A percentile compares a stretch with the other conserved stretches of the same genome.
These are phyloP conservation scores for Chelonus insularis DNA, from an alignment of 1,140 invertebrate genomes.

Conservation along the genomic window DNA sequence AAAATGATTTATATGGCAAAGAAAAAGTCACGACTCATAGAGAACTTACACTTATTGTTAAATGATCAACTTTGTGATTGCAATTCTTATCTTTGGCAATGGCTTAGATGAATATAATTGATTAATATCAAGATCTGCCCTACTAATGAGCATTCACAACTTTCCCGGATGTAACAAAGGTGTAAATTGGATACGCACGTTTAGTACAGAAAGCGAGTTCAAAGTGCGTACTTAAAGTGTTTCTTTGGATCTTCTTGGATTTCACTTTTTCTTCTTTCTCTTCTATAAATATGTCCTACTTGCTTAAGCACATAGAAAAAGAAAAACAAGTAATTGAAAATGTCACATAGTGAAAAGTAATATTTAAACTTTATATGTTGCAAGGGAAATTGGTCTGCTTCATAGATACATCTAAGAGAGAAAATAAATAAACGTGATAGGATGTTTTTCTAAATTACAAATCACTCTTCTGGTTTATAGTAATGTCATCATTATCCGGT, in stretches of 20 bases:
- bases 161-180: conserved; percentile 10
- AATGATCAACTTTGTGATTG: too few relatives aligned
- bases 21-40: neutral
- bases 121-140: too few relatives aligned
- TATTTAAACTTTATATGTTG: neutral
- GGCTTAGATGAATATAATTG: too few relatives aligned
- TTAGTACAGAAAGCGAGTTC: conserved; percentile 17
- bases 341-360: conserved; percentile 3
- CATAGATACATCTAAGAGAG: conserved; percentile 4
- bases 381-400: neutral
- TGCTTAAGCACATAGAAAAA: conserved; percentile 14
- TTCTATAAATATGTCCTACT: conserved; percentile 11
- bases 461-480: too few relatives aligned
- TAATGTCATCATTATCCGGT: too few relatives aligned
- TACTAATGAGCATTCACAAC: too few relatives aligned
- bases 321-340: conserved; percentile 11
- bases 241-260: neutral
- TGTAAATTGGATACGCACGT: conserved; percentile 8
- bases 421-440: conserved; percentile 15
- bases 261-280: conserved; percentile 17
- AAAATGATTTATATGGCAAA: conserved; percentile 37
- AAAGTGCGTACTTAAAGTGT: conserved; percentile 9
- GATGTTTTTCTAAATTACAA: too few relatives aligned
- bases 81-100: too few relatives aligned
- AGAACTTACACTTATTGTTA: neutral